Base-by-base conservation (phyloP, 2,113 vertebrate species). In the Caranx melampygus region DNA sequence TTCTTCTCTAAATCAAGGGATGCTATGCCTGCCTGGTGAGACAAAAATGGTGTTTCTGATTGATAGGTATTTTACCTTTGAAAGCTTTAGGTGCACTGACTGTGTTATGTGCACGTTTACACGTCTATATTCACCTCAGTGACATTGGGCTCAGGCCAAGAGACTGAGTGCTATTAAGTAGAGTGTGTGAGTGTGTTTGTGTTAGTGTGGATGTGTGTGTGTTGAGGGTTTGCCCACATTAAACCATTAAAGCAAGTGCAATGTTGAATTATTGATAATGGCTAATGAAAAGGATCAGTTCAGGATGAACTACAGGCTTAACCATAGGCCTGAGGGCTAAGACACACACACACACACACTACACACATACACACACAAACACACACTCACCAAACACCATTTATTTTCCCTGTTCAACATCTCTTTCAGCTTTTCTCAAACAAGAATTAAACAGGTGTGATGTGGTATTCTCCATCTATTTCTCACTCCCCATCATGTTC, bases 281-380 rank as follows among this genome's bases (percentile, higher is more conserved):
- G 82, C 88, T 93, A 94, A 94, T 93, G 89, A 94, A 95, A 94
- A 93, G 86, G 91, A 94, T 93, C 67, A 89, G 85, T 92, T 93
- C 79, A 90, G 87, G 82, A 93, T 93, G 86, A 94, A 93, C 91
- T 89, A 72, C 81, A 74, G 69, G 88, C 91, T 91, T 89, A 92
- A 92, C 88, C 87, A 84, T 52, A 91, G 84, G 85, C 91, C 88
- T 68, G 76, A 82, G 86, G 72, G 87, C 67, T 69, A 75, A 63
- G 60, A 78, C 70, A 79, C 66, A 70, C 49, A 86, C 51, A 42
- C 63, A 69, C 55, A 69, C 21, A 64, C 62, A 75, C 35, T 60
- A 69, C 55, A 69, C 21, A 64, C 62, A 75, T 33, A 40, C 78
- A 69, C 35, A 63, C 67, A 61, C 69, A 75, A 57, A 58, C 52